Conservation (phyloP, 2,888 invertebrate species). For the Trachelus iudaicus region DNA sequence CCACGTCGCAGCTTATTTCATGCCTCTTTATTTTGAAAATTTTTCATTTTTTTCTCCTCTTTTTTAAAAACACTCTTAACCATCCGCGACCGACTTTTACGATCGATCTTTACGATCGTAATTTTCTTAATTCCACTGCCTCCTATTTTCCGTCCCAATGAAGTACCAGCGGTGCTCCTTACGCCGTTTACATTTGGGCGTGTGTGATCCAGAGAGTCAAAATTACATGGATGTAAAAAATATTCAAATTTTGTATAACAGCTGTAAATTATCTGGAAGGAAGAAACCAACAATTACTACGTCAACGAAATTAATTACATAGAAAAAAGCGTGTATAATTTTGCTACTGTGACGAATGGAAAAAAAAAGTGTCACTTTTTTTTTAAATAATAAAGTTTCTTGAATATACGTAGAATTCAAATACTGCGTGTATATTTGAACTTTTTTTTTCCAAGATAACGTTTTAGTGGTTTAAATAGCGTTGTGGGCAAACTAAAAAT, state of each 20-base stretch:
- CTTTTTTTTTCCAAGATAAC: not conserved
- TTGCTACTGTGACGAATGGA: not conserved
- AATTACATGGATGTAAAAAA: not conserved
- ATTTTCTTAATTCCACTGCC: not conserved
- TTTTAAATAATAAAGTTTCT: not conserved
- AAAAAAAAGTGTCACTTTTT: not conserved
- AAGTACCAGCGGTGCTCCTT: not conserved
- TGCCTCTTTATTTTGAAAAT: not conserved
- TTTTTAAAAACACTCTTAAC: not conserved
- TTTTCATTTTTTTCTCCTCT: not conserved
- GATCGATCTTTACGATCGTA: not conserved
- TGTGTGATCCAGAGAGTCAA: too few relatives aligned
- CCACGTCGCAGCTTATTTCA: not conserved
- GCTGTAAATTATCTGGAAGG: not conserved
- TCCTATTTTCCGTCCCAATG: not conserved
- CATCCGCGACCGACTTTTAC: not conserved
- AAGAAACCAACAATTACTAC: not conserved
- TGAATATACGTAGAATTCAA: too few relatives aligned
- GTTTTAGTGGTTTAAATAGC: not conserved
- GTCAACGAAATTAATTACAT: not conserved
- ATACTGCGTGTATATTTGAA: too few relatives aligned
- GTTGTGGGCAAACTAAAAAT: not conserved
- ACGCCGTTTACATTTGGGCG: not conserved
- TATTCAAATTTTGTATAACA: not conserved
- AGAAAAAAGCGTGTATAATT: not conserved